These are phyloP conservation scores for Acronicta aceris DNA, from an alignment of 2,888 invertebrate species.

Conservation along the genomic window DNA sequence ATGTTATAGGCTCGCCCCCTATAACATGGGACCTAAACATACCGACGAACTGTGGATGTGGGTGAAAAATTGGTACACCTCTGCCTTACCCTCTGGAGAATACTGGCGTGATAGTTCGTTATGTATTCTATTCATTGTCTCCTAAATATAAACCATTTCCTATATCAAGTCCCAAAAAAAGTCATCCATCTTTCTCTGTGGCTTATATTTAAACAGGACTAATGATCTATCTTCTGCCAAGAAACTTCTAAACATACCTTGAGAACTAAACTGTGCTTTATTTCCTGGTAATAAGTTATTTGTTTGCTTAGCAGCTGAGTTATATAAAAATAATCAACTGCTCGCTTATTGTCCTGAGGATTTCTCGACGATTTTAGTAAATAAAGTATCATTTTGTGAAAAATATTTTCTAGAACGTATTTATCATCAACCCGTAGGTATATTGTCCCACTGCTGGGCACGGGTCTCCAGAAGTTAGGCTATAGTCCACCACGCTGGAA, in stretches of 20 bases:
- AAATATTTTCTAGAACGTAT: constrained; percentile 11
- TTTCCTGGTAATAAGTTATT: accelerated
- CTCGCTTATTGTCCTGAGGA: constrained; percentile 20
- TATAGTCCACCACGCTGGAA: too few relatives aligned
- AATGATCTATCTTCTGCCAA: constrained; percentile 25
- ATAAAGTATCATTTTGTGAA: constrained; percentile 19
- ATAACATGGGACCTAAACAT: too few relatives aligned
- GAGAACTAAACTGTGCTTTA: neutral
- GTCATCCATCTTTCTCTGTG: constrained; percentile 14
- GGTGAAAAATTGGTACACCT: too few relatives aligned
- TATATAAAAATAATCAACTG: constrained; percentile 12
- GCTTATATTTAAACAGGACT: constrained; percentile 13
- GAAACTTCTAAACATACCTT: neutral
- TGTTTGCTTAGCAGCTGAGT: neutral
- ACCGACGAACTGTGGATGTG: too few relatives aligned
- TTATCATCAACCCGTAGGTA: too few relatives aligned
- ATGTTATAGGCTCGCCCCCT: too few relatives aligned
- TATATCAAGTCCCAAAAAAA: neutral
- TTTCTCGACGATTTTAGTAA: constrained; percentile 18
- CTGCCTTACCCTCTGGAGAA: too few relatives aligned
- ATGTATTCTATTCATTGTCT: too few relatives aligned
- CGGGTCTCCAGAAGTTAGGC: too few relatives aligned
- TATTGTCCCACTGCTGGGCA: too few relatives aligned
- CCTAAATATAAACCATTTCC: too few relatives aligned
- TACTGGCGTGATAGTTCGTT: too few relatives aligned